Conservation (phyloP, 2,113 vertebrate genomes). For the Cyanoramphus novaezelandiae region DNA sequence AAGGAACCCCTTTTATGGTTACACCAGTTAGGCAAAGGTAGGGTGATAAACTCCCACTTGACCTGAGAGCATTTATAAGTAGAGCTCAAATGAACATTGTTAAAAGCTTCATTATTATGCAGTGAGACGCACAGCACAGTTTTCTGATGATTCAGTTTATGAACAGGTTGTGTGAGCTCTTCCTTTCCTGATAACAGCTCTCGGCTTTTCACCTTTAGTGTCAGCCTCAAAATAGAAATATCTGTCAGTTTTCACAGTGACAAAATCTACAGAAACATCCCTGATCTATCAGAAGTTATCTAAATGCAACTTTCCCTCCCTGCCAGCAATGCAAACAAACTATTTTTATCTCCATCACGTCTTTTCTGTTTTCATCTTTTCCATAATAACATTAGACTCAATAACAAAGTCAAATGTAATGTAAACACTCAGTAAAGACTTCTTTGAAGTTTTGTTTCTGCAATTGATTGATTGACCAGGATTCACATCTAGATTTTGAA, state of each 20-base stretch:
- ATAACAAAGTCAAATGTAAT: background rate
- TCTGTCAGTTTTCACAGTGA: background rate
- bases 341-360: background rate
- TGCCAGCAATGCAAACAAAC: background rate
- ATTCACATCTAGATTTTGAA: background rate
- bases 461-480: background rate
- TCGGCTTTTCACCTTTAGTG: background rate
- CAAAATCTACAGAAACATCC: background rate
- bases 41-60: background rate
- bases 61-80: background rate
- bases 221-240: slow-evolving; percentile 32
- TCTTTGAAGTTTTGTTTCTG: background rate
- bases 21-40: background rate
- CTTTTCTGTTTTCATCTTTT: background rate
- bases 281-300: background rate
- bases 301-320: background rate
- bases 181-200: background rate
- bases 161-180: background rate
- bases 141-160: background rate
- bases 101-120: slow-evolving; percentile 3
- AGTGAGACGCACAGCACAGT: background rate
- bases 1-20: background rate
- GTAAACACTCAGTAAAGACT: background rate
- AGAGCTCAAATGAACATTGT: background rate
- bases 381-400: background rate